Percentiles rank a stretch among this genome's conserved stretches.
Evolutionary conservation across 1,140 invertebrate genomes (phyloP).

Genomic region (Meteorus sp.): DNA sequence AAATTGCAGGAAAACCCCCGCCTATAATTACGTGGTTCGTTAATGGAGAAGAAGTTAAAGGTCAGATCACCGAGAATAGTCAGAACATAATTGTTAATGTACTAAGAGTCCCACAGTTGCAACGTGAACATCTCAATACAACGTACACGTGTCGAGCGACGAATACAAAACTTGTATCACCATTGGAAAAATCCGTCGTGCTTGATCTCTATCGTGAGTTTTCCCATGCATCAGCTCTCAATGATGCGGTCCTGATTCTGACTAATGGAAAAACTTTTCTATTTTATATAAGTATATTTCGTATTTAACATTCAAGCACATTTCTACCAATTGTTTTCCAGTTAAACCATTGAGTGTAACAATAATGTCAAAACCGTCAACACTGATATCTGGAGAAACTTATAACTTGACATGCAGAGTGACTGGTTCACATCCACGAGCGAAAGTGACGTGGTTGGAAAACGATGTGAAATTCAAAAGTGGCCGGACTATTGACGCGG

Average conservation of each 20-base stretch:
- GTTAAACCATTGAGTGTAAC: constrained; percentile 76
- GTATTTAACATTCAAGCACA: constrained; percentile 13
- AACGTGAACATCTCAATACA: constrained; percentile 76
- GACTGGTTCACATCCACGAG: constrained; percentile 80
- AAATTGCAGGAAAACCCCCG: constrained; percentile 72
- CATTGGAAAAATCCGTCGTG: constrained; percentile 75
- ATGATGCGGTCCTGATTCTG: not conserved
- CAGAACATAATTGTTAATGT: constrained; percentile 78
- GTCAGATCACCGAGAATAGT: constrained; percentile 60
- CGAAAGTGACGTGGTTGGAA: constrained; percentile 79
- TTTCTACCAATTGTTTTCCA: constrained; percentile 47
- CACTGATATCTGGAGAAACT: constrained; percentile 76
- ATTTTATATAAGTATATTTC: not conserved
- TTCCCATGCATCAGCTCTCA: no score
- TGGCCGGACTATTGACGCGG: constrained; percentile 62
- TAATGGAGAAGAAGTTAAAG: constrained; percentile 67
- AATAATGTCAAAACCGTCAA: constrained; percentile 71
- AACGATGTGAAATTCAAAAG: constrained; percentile 72
- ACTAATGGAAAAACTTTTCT: no score
- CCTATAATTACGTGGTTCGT: constrained; percentile 79
- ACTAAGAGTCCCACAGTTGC: constrained; percentile 71
- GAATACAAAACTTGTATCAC: constrained; percentile 82
- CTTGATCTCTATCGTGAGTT: constrained; percentile 80
- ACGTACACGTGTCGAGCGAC: constrained; percentile 83
- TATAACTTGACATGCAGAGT: constrained; percentile 78